Conservation (phyloP, 2,113 vertebrate genomes). For the Bos indicus region DNA sequence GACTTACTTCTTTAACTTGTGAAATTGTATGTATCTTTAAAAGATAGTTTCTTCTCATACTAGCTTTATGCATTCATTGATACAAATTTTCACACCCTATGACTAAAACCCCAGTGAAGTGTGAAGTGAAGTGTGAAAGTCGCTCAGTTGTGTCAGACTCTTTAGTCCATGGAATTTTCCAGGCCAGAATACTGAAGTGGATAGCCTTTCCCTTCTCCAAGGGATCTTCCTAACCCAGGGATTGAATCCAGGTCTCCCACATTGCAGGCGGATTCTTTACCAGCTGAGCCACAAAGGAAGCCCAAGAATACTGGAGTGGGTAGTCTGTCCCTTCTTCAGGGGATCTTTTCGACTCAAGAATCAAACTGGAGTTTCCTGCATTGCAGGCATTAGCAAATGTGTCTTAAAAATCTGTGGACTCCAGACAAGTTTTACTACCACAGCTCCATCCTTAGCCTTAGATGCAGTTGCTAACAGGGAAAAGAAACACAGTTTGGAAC, state of each 20-base stretch:
- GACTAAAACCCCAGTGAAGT: background rate
- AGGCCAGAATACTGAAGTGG: background rate
- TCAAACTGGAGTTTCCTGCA: accelerated
- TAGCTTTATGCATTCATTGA: background rate
- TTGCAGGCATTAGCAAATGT: background rate
- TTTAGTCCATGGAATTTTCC: background rate
- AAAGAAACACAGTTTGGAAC: background rate
- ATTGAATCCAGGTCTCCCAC: background rate
- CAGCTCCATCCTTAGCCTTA: background rate
- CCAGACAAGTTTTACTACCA: background rate
- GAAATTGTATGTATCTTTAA: background rate
- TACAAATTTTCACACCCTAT: background rate
- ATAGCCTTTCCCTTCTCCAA: background rate
- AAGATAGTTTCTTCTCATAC: background rate
- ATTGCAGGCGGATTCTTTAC: background rate
- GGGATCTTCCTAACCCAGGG: background rate
- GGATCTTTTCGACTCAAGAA: accelerated
- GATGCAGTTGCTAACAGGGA: background rate
- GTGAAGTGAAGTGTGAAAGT: background rate
- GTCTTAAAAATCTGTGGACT: background rate
- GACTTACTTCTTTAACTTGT: background rate
- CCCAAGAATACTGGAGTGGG: background rate
- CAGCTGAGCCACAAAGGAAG: background rate
- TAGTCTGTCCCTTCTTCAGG: background rate
- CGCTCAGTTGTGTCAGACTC: background rate